Evolutionary conservation across 2,888 invertebrate genomes (phyloP).

Genomic region (Agrochola circellaris): DNA sequence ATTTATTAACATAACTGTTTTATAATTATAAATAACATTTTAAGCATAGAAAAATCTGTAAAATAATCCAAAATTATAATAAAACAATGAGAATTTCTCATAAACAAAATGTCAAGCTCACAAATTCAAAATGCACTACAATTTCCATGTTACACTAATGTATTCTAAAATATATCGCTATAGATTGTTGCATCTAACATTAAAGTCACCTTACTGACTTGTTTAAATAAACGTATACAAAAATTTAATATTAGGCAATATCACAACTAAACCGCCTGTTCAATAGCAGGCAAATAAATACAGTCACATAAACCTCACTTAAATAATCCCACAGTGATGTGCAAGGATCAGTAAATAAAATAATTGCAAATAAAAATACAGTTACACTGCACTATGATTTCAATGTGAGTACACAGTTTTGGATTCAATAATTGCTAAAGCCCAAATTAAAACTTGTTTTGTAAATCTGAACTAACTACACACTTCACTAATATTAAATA

Average conservation of each 20-base stretch:
- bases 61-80: conserved; percentile 69
- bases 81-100: conserved; percentile 77
- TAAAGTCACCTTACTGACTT: conserved; percentile 86
- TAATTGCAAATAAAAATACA: conserved; percentile 61
- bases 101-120: conserved; percentile 59
- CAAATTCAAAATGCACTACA: conserved; percentile 76
- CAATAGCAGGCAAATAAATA: conserved; percentile 84
- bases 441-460: conserved; percentile 45
- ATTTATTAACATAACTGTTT: conserved; percentile 80
- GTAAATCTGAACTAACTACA: conserved; percentile 20
- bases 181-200: conserved; percentile 83
- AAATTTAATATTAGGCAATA: conserved; percentile 88
- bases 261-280: conserved; percentile 89
- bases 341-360: conserved; percentile 48
- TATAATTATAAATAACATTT: conserved; percentile 80
- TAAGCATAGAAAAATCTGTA: conserved; percentile 74
- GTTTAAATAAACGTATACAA: conserved; percentile 89
- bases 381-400: conserved; percentile 65
- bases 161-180: conserved; percentile 79
- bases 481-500: conserved; percentile 28
- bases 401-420: conserved; percentile 50
- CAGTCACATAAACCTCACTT: conserved; percentile 67
- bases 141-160: conserved; percentile 76
- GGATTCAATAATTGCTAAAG: conserved; percentile 53
- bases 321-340: conserved; percentile 59